Evolutionary conservation across 1,140 invertebrate species (phyloP).

Genomic region (Euura saliciscinereae): DNA sequence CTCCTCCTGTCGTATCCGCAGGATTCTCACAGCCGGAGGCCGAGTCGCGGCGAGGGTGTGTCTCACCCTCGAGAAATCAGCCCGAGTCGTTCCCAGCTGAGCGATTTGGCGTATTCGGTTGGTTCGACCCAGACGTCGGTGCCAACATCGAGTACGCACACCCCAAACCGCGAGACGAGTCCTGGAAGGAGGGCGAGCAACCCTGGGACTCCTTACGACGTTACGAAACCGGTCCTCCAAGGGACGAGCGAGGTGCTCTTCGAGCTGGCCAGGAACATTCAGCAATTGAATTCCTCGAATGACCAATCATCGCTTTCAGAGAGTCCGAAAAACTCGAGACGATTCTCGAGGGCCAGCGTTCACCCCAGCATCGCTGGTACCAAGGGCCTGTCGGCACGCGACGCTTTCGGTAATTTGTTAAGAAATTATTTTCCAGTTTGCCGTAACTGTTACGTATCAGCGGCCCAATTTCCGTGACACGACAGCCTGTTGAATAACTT

Average conservation of each 20-base stretch:
- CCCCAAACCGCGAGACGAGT: conserved; percentile 15
- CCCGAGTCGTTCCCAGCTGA: conserved; percentile 32
- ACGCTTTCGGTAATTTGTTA: conserved; percentile 47
- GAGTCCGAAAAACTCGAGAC: conserved; percentile 27
- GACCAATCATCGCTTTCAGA: conserved; percentile 11
- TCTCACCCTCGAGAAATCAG: conserved; percentile 22
- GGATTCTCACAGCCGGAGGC: conserved; percentile 24
- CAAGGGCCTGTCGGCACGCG: conserved; percentile 34
- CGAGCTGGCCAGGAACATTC: conserved; percentile 39
- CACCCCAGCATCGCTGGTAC: conserved; percentile 44
- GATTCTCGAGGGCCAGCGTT: conserved; percentile 37
- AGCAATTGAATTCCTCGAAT: conserved; percentile 11
- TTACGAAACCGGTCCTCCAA: conserved; percentile 8
- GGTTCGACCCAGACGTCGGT: conserved; percentile 28
- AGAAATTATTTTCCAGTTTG: neutral
- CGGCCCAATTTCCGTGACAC: neutral
- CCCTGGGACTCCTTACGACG: neutral
- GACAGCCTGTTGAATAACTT: neutral
- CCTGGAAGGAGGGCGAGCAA: conserved; percentile 11
- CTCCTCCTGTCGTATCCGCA: neutral
- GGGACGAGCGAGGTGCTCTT: conserved; percentile 28
- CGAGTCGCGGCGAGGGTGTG: conserved; percentile 18
- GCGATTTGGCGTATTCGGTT: conserved; percentile 35
- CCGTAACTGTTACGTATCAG: neutral
- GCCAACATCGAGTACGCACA: conserved; percentile 31